Evolutionary conservation across 2,888 invertebrate species (phyloP), one percentile per base, ranked within the genome.

Genomic region (Drosophila histrio): DNA sequence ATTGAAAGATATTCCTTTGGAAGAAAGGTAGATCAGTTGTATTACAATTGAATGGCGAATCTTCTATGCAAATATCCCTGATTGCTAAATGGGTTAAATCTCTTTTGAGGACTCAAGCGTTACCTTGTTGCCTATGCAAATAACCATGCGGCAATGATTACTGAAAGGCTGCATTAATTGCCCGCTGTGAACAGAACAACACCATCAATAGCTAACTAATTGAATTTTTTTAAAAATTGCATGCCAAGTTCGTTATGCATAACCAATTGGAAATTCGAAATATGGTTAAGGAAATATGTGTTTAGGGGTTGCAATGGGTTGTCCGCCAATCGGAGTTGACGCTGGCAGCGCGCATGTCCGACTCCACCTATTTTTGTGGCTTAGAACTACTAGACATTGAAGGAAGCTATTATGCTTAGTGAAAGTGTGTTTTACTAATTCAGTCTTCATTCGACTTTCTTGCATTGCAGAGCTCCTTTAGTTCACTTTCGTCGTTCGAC

Each of bases 401-500:
- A 1, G n/a, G 2, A 13, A 47, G 62, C 26, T 54, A 53, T 44
- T 30, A 17, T 2, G n/a, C 21, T 44, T 24, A 21, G 36, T 15
- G 13, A 11, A 30, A 22, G 8, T 21, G n/a, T 21, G 5, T 2
- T n/a, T 38, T 34, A 47, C 57, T 67, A 73, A 89, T 77, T 89
- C 74, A 90, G 88, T 89, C 64, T 67, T 43, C 53, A 47, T 19
- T 46, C 30, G 66, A 79, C 77, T 66, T 76, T 84, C 74, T 87
- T 65, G 63, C 79, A 64, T 91, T 91, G 68, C 90, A 92, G 91
- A 91, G 85, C 91, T 90, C 92, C 84, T 92, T 92, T 82, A 90
- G 91, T 91, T 91, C 91, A 81, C 89, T 91, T 81, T 90, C 92
- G 90, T 90, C 92, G 83, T 91, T 92, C 72, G 92, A 92, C 84